Evolutionary conservation across 2,888 invertebrate species (phyloP).

Genomic region (Acronicta psi): DNA sequence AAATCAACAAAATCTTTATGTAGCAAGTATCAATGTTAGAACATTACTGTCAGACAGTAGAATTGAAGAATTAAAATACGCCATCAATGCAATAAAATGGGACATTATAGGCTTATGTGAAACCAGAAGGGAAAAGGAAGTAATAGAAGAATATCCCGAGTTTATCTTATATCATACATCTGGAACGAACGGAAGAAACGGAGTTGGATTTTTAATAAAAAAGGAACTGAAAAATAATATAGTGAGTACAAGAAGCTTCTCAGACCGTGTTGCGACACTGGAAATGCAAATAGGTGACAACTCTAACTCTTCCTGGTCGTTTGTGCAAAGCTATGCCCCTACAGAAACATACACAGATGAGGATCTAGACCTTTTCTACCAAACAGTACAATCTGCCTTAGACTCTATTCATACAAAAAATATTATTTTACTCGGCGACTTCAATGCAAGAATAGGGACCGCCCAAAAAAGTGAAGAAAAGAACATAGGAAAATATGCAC

Average conservation of each 20-base stretch:
- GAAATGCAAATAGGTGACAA: slow-evolving; percentile 1
- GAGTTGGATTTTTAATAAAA: slow-evolving; percentile 2
- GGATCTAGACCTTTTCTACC: slow-evolving; percentile 2
- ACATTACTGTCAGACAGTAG: neutral
- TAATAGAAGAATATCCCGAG: neutral
- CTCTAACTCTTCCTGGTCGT: slow-evolving; percentile 1
- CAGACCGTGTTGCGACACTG: neutral
- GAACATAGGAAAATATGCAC: neutral
- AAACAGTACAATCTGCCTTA: neutral
- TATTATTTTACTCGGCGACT: slow-evolving; percentile 1
- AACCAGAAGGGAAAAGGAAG: neutral
- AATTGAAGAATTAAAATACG: neutral
- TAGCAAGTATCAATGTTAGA: neutral
- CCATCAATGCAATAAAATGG: neutral
- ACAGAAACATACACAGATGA: slow-evolving; percentile 2
- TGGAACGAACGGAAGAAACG: neutral
- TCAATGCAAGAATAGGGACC: slow-evolving; percentile 4
- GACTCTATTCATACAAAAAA: neutral
- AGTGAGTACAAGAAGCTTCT: neutral
- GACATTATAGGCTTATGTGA: neutral
- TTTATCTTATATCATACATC: neutral
- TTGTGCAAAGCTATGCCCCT: slow-evolving; percentile 3
- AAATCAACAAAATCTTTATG: neutral
- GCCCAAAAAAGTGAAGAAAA: neutral
- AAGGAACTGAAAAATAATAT: neutral